Conservation (phyloP, 2,888 invertebrate species). For the Dorcus parallelipipedus region DNA sequence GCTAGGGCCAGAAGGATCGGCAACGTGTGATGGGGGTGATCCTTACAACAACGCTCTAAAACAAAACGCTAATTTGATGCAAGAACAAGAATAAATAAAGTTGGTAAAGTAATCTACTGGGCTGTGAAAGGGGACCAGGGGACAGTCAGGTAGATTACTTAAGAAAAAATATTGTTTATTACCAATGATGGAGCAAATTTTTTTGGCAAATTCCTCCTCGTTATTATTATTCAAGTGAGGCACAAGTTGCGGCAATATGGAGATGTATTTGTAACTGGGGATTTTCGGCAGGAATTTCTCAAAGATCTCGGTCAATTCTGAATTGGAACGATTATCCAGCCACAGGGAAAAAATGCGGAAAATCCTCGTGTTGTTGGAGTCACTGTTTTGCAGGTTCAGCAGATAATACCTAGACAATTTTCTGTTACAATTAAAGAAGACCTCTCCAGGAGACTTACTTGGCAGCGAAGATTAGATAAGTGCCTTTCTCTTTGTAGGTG, state of each 20-base stretch:
- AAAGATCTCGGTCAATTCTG: conserved; percentile 48
- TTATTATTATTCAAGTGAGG: conserved; percentile 65
- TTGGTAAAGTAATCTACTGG: neutral
- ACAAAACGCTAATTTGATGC: conserved; percentile 12
- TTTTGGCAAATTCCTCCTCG: conserved; percentile 54
- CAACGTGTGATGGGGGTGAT: conserved; percentile 88
- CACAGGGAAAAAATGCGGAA: conserved; percentile 84
- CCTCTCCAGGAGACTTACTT: conserved; percentile 49
- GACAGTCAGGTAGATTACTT: neutral
- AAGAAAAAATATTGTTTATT: conserved; percentile 8
- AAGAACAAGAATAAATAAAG: too few species aligned
- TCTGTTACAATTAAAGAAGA: conserved; percentile 22
- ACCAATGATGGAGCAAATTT: conserved; percentile 61
- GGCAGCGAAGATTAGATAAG: conserved; percentile 69
- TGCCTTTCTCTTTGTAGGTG: conserved; percentile 59
- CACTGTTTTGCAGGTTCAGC: conserved; percentile 59
- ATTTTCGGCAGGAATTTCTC: conserved; percentile 54
- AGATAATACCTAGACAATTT: conserved; percentile 58
- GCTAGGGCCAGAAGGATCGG: conserved; percentile 72
- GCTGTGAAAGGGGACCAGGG: neutral
- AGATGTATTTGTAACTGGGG: conserved; percentile 79
- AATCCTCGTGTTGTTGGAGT: conserved; percentile 65
- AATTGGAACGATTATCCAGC: conserved; percentile 68
- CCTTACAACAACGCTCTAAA: conserved; percentile 64
- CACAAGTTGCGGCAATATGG: conserved; percentile 83